These are phyloP conservation scores for Castor canadensis DNA, from an alignment of 2,113 vertebrate species.

Conservation along the genomic window DNA sequence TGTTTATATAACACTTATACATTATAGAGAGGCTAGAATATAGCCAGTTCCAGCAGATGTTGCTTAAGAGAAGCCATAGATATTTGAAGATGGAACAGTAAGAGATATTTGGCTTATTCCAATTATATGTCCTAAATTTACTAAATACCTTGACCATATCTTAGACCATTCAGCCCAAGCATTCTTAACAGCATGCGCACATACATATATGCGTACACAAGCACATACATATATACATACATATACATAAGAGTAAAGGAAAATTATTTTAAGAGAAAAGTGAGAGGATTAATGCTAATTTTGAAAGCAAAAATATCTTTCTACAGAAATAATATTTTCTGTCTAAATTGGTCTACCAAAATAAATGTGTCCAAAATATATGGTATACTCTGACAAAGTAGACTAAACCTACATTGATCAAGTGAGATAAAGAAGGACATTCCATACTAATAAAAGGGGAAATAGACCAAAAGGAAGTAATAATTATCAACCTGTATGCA, in stretches of 20 bases:
- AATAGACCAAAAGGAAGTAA: too few relatives aligned
- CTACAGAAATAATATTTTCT: not conserved
- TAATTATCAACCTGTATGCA: too few relatives aligned
- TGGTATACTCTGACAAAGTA: too few relatives aligned
- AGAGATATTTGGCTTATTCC: not conserved
- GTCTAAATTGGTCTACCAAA: not conserved
- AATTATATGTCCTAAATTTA: not conserved
- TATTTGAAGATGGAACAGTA: not conserved
- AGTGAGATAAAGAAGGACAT: too few relatives aligned
- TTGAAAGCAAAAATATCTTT: not conserved
- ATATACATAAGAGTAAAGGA: not conserved
- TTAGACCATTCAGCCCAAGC: not conserved
- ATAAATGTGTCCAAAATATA: not conserved
- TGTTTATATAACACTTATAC: not conserved
- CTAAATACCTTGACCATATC: not conserved
- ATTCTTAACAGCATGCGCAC: not conserved
- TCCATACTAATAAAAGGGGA: too few relatives aligned
- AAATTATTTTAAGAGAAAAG: not conserved
- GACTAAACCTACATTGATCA: too few relatives aligned
- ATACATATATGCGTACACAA: not conserved
- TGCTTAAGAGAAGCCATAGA: not conserved
- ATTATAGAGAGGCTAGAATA: not conserved
- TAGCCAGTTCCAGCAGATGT: not conserved
- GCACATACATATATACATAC: not conserved
- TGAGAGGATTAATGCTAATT: not conserved